Evolutionary conservation across 2,797 vertebrate species (phyloP), one percentile per base, ranked within the genome.

Genomic region (Hippoglossus hippoglossus): DNA sequence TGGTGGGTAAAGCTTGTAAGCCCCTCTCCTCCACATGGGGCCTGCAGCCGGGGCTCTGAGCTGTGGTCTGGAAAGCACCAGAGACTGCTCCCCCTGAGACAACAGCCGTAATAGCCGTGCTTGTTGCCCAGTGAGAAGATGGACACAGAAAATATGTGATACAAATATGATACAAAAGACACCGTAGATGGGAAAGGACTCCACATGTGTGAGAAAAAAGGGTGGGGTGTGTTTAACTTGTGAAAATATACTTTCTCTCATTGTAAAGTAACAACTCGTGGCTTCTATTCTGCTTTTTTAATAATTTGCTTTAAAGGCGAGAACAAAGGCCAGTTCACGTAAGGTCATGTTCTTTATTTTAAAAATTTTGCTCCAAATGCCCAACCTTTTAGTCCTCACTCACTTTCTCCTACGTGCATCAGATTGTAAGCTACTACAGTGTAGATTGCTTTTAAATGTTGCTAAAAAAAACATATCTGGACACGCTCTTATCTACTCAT

Each of bases 1-100:
- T 86, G 88, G 85, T 77, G 89, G 86, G 89, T 81, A 87, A 87
- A 84, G 73, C 87, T 90, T 86, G 85, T 92, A 91, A 91, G 89
- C 89, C 69, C 75, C 86, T 90, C 80, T 84, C 62, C 89, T 90
- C 90, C 83, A 89, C 89, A 93, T 74, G 91, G 81, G 87, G 90
- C 81, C 80, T 90, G 85, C 79, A 89, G 90, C 78, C 28, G 73
- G 79, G 83, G 80, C 87, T 89, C 84, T 74, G 83, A 79, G 79
- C 83, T 90, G 90, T 75, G 90, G 89, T 89, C 87, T 90, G 86
- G 83, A 89, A 80, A 82, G 81, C 88, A 90, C 88, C 82, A 85
- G 81, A 73, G 79, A 71, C 68, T 74, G 39, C 77, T 80, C 74
- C 80, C 77, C 73, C 71, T 58, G 66, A 69, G 63, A 83, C 78